Evolutionary conservation across 1,140 invertebrate species (phyloP).

Genomic region (Gryllus bimaculatus): DNA sequence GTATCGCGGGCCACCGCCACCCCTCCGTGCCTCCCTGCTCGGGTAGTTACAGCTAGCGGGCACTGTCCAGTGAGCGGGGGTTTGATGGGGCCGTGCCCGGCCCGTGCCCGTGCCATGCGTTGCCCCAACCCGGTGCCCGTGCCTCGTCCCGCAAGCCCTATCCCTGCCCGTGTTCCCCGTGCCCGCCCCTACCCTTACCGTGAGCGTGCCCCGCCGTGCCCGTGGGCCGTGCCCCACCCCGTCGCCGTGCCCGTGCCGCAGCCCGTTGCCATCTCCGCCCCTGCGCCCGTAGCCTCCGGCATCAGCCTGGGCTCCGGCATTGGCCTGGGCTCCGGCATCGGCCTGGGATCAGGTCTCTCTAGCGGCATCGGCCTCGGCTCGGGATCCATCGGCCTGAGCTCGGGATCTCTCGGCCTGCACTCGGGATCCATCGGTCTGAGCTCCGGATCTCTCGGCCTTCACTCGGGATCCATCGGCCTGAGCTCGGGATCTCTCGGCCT

Average conservation of each 20-base stretch:
- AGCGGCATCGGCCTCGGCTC: background rate
- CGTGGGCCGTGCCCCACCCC: constrained; percentile 3
- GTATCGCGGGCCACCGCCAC: no score
- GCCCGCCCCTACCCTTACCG: constrained; percentile 9
- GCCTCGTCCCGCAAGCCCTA: background rate
- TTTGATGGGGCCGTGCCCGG: no score
- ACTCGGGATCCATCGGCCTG: background rate
- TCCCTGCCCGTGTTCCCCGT: constrained; percentile 5
- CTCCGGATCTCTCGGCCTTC: background rate
- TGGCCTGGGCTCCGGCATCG: background rate
- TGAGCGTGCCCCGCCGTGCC: background rate
- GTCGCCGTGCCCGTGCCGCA: constrained; percentile 13
- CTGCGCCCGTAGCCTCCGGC: background rate
- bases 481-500: constrained; percentile 11
- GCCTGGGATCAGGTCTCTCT: background rate
- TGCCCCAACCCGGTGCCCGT: background rate
- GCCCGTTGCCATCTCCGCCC: constrained; percentile 10
- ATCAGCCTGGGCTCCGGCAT: background rate
- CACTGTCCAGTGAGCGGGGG: no score
- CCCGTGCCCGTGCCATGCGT: constrained; percentile 6
- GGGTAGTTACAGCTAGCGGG: no score
- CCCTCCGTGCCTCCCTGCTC: no score
- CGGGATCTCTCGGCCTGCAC: background rate
- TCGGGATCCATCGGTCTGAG: background rate
- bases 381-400: background rate